A percentile compares a stretch with the other conserved stretches of the same genome.
Evolutionary conservation across 1,140 invertebrate species (phyloP).

Genomic region (Acromyrmex heyeri): DNA sequence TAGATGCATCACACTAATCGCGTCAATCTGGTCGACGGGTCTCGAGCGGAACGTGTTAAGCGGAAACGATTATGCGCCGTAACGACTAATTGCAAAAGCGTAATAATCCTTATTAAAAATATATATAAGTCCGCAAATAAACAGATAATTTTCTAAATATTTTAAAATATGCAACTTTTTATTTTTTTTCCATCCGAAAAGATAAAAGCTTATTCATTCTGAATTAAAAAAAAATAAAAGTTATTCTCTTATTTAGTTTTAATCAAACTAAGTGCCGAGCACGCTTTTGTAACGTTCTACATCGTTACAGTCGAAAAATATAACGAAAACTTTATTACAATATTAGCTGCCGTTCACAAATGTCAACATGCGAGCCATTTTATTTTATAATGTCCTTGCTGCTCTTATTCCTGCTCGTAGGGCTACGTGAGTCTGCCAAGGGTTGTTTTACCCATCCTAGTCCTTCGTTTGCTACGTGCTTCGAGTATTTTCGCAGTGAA

Average conservation of each 20-base stretch:
- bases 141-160: neutral
- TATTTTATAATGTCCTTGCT: neutral
- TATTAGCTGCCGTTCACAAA: neutral
- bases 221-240: neutral
- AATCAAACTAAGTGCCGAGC: neutral
- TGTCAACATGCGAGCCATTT: neutral
- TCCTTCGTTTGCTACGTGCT: constrained; percentile 18
- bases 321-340: neutral
- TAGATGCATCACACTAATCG: constrained; percentile 39
- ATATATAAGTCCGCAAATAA: too few relatives aligned
- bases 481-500: constrained; percentile 15
- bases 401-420: too few relatives aligned
- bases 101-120: neutral
- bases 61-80: neutral
- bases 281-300: neutral
- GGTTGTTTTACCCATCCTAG: constrained; percentile 18
- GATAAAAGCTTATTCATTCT: neutral
- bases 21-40: constrained; percentile 35
- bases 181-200: neutral
- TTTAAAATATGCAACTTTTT: neutral
- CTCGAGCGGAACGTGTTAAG: neutral
- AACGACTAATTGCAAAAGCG: neutral
- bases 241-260: neutral
- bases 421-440: neutral
- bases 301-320: neutral